Evolutionary conservation across 2,888 invertebrate genomes (phyloP).

Genomic region (Spisula solida): DNA sequence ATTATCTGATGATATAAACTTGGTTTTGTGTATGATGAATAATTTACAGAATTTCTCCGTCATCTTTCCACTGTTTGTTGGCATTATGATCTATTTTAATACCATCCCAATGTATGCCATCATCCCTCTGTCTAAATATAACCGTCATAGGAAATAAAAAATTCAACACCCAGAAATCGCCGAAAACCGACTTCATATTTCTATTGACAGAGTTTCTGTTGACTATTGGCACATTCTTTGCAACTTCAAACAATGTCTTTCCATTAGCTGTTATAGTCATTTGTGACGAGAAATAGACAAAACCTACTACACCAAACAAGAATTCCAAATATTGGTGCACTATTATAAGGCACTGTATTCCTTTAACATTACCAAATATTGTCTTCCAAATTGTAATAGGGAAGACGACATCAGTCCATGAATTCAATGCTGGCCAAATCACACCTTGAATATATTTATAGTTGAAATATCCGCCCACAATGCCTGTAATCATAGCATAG

Average conservation of each 20-base stretch:
- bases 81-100: conserved; percentile 72
- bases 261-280: conserved; percentile 69
- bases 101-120: conserved; percentile 77
- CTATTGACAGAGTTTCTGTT: conserved; percentile 65
- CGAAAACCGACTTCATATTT: conserved; percentile 79
- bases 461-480: conserved; percentile 71
- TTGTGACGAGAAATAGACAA: conserved; percentile 72
- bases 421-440: conserved; percentile 60
- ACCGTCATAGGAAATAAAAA: conserved; percentile 79
- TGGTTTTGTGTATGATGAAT: background rate
- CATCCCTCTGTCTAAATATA: conserved; percentile 76
- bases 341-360: conserved; percentile 69
- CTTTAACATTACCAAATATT: conserved; percentile 60
- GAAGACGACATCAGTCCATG: conserved; percentile 72
- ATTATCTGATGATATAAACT: background rate
- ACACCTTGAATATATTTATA: conserved; percentile 70
- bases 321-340: conserved; percentile 70
- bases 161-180: conserved; percentile 79
- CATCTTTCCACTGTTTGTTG: conserved; percentile 60
- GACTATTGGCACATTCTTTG: conserved; percentile 72
- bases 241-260: conserved; percentile 75
- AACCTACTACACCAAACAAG: conserved; percentile 70
- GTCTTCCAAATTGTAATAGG: conserved; percentile 70
- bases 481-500: conserved; percentile 72
- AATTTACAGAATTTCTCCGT: conserved; percentile 38